Evolutionary conservation across 2,797 vertebrate genomes (phyloP).

Genomic region (Microctenopoma steveboyesi): DNA sequence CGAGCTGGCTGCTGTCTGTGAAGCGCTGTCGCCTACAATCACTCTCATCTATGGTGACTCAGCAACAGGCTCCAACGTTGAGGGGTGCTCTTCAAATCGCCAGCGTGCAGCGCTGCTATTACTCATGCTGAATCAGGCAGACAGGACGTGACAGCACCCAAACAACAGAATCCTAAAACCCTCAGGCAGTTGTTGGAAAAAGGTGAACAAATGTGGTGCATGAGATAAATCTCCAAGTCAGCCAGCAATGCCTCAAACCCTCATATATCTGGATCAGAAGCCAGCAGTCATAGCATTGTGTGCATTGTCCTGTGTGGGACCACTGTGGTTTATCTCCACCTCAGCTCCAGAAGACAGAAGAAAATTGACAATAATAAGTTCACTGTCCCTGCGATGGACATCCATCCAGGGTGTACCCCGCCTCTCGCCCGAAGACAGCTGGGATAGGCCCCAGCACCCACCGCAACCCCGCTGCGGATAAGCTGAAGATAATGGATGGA

Average conservation of each 20-base stretch:
- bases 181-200: slow-evolving; percentile 19
- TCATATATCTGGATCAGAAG: slow-evolving; percentile 36
- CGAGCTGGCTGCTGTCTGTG: slow-evolving; percentile 58
- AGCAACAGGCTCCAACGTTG: slow-evolving; percentile 57
- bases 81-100: slow-evolving; percentile 58
- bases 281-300: slow-evolving; percentile 3
- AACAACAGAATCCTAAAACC: slow-evolving; percentile 42
- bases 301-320: slow-evolving; percentile 27
- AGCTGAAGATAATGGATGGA: too few relatives aligned
- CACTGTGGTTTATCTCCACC: slow-evolving; percentile 35
- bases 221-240: slow-evolving; percentile 37
- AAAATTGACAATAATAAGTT: slow-evolving; percentile 61
- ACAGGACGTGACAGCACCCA: slow-evolving; percentile 49
- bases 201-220: slow-evolving; percentile 20
- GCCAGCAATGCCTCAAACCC: neutral
- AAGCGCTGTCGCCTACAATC: slow-evolving; percentile 71
- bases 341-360: slow-evolving; percentile 54
- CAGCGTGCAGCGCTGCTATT: slow-evolving; percentile 53
- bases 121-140: slow-evolving; percentile 67
- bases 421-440: too few relatives aligned
- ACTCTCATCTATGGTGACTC: slow-evolving; percentile 68
- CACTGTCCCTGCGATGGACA: slow-evolving; percentile 43
- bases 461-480: too few relatives aligned
- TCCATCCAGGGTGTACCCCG: too few relatives aligned
- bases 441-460: too few relatives aligned